phyloP scores from a whole-genome alignment of 1,140 invertebrate genomes.

The Micrasema longulum region DNA sequence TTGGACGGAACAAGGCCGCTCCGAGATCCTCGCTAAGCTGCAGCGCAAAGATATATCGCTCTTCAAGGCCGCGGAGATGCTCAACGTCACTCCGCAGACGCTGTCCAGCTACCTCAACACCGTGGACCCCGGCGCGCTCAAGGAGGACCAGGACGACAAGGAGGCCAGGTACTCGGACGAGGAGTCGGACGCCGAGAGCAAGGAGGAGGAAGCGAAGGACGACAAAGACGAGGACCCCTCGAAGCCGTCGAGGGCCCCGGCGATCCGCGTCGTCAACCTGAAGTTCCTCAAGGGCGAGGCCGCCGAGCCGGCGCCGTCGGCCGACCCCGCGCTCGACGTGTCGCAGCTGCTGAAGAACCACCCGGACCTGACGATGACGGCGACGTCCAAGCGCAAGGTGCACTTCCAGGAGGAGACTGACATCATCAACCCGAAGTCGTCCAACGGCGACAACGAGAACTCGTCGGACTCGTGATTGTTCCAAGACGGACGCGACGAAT shows the following conservation, averaged over 20 bases:
- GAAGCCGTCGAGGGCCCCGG: neutral
- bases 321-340: neutral
- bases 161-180: constrained; percentile 3
- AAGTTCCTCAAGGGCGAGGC: constrained; percentile 24
- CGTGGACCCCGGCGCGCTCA: constrained; percentile 13
- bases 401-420: constrained; percentile 18
- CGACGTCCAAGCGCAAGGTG: constrained; percentile 22
- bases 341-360: constrained; percentile 20
- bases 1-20: constrained; percentile 80
- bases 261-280: constrained; percentile 29
- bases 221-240: neutral
- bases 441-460: constrained; percentile 9
- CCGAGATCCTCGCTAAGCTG: constrained; percentile 76
- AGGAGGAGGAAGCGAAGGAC: neutral
- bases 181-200: neutral
- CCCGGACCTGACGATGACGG: constrained; percentile 29
- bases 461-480: constrained; percentile 27
- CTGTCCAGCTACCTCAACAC: constrained; percentile 73
- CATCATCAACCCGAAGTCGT: constrained; percentile 15
- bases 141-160: constrained; percentile 1
- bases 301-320: neutral
- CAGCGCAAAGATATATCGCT: constrained; percentile 78
- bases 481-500: neutral
- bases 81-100: constrained; percentile 79
- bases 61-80: constrained; percentile 77